These are phyloP conservation scores for Lissonota sp. DNA, from an alignment of 2,888 invertebrate genomes.

Conservation along the genomic window DNA sequence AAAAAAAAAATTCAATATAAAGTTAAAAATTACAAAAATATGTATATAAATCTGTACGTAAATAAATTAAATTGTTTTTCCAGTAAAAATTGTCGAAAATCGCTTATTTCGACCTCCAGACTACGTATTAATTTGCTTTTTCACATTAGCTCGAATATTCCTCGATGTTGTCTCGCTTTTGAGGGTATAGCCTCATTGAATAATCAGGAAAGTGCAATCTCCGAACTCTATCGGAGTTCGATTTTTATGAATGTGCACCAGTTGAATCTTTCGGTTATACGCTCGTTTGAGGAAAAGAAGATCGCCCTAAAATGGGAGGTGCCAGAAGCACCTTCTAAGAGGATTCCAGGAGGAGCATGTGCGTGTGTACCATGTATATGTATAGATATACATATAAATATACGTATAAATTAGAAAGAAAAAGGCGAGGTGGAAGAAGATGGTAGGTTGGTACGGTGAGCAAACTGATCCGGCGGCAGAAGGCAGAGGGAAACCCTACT, in stretches of 20 bases:
- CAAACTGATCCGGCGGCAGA: constrained; percentile 40
- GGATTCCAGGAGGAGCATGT: constrained; percentile 9
- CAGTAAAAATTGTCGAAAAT: no score
- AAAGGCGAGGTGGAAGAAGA: constrained; percentile 60
- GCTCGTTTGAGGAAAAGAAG: background rate
- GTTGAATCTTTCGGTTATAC: background rate
- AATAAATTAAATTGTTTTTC: no score
- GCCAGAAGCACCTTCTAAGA: background rate
- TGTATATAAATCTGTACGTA: no score
- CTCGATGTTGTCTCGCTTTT: no score
- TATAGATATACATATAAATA: background rate
- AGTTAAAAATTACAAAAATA: no score
- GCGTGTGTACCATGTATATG: background rate
- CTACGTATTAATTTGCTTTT: no score
- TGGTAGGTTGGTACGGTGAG: constrained; percentile 32
- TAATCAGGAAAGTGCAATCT: no score
- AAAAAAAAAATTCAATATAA: no score
- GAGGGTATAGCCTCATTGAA: no score
- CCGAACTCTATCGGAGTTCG: no score
- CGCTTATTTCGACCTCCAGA: no score
- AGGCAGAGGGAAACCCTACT: constrained; percentile 29
- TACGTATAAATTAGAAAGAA: constrained; percentile 41
- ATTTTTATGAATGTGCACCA: background rate
- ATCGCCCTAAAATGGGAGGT: background rate
- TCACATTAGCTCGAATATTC: no score